Percentiles rank a stretch among this genome's conserved stretches.
phyloP scores from a whole-genome alignment of 2,888 invertebrate genomes.

The Heliconius erato region DNA sequence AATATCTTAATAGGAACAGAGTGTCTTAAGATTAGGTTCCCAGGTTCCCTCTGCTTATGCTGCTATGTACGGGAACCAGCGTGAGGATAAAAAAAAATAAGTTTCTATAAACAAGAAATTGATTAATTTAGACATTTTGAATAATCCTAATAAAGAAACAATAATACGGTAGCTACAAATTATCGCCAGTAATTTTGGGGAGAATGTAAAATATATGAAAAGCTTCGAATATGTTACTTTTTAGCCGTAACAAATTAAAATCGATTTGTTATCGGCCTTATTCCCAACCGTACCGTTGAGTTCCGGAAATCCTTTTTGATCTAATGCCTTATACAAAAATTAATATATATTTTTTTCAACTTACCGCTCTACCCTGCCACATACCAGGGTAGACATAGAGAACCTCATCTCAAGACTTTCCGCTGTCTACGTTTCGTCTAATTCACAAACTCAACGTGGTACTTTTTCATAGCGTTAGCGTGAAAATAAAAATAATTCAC shows the following conservation, averaged over 20 bases:
- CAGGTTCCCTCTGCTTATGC: too few species aligned
- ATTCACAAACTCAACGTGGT: background rate
- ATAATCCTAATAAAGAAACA: background rate
- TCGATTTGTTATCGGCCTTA: conserved; percentile 5
- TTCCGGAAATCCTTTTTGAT: background rate
- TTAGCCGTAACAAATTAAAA: conserved; percentile 9
- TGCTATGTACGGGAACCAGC: too few species aligned
- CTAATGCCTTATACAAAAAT: background rate
- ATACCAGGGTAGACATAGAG: background rate
- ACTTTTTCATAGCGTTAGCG: too few species aligned
- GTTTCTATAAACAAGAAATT: background rate
- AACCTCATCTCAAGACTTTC: background rate
- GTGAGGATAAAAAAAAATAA: too few species aligned
- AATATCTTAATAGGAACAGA: too few species aligned
- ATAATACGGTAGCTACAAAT: background rate
- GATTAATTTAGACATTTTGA: background rate
- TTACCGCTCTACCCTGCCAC: background rate
- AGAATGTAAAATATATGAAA: background rate
- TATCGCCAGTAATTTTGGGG: background rate
- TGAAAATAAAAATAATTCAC: too few species aligned
- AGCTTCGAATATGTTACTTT: conserved; percentile 7
- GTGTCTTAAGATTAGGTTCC: too few species aligned
- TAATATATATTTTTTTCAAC: background rate
- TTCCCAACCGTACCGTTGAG: conserved; percentile 17
- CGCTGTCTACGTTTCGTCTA: background rate